A percentile compares a stretch with the other conserved stretches of the same genome.
These are phyloP conservation scores for Aleiodes alternator DNA, from an alignment of 2,888 invertebrate genomes.

Conservation along the genomic window DNA sequence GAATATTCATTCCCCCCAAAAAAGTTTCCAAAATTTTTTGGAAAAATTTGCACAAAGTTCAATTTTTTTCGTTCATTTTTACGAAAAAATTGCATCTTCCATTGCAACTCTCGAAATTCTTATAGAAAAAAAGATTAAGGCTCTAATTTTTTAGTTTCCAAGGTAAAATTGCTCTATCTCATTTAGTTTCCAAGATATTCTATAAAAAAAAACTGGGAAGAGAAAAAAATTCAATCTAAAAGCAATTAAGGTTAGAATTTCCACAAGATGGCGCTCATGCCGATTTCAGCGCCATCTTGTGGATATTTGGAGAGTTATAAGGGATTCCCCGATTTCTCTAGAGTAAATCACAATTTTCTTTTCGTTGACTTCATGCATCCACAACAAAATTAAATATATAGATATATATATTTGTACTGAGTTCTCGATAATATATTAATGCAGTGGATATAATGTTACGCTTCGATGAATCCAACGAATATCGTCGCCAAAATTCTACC, in stretches of 20 bases:
- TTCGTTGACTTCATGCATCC: not conserved
- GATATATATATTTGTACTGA: not conserved
- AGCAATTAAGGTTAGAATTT: constrained; percentile 19
- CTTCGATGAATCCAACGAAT: constrained; percentile 35
- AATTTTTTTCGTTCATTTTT: too few relatives aligned
- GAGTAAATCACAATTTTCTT: constrained; percentile 2
- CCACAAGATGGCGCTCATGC: not conserved
- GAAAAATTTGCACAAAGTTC: too few relatives aligned
- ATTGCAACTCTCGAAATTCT: too few relatives aligned
- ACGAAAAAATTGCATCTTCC: too few relatives aligned
- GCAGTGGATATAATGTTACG: constrained; percentile 42
- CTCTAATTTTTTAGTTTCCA: too few relatives aligned
- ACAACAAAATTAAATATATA: constrained; percentile 16
- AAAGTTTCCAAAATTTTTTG: too few relatives aligned
- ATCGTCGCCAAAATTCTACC: constrained; percentile 37
- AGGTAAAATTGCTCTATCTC: not conserved
- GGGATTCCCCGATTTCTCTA: not conserved
- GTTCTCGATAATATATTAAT: constrained; percentile 42
- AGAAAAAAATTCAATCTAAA: constrained; percentile 1
- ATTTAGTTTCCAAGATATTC: not conserved
- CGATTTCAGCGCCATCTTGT: not conserved
- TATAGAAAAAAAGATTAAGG: too few relatives aligned
- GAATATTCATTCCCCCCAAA: too few relatives aligned
- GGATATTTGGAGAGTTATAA: not conserved
- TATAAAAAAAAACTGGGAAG: too few relatives aligned